phyloP scores from a whole-genome alignment of 2,113 vertebrate genomes.

The Ciconia maguari region DNA sequence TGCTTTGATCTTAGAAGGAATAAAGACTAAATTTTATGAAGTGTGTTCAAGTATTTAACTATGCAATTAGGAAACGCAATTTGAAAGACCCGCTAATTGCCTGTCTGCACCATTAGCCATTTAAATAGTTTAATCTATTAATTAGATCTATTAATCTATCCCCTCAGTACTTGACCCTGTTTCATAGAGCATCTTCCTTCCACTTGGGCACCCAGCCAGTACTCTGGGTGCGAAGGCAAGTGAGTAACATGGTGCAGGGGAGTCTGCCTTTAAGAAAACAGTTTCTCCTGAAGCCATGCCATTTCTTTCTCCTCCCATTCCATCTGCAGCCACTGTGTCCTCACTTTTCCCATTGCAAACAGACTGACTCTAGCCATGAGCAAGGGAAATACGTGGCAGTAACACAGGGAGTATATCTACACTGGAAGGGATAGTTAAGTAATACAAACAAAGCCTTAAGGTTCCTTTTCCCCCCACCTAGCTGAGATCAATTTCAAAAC shows the following conservation, averaged over 20 bases:
- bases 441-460: not conserved
- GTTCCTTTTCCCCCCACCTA: not conserved
- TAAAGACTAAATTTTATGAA: not conserved
- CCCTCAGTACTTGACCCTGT: not conserved
- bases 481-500: not conserved
- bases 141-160: not conserved
- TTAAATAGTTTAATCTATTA: not conserved
- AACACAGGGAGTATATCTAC: not conserved
- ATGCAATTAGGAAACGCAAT: not conserved
- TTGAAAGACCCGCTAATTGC: slow-evolving; percentile 4
- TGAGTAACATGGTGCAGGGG: not conserved
- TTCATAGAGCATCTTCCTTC: not conserved
- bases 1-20: not conserved
- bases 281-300: not conserved
- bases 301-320: not conserved
- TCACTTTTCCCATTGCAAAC: not conserved
- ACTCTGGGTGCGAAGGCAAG: not conserved
- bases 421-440: not conserved
- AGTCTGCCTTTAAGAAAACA: not conserved
- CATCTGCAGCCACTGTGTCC: not conserved
- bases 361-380: not conserved
- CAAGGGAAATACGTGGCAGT: rapidly evolving
- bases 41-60: not conserved
- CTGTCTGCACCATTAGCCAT: not conserved
- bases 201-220: not conserved